Evolutionary conservation across 2,888 invertebrate species (phyloP).

Genomic region (Hemaris fuciformis): DNA sequence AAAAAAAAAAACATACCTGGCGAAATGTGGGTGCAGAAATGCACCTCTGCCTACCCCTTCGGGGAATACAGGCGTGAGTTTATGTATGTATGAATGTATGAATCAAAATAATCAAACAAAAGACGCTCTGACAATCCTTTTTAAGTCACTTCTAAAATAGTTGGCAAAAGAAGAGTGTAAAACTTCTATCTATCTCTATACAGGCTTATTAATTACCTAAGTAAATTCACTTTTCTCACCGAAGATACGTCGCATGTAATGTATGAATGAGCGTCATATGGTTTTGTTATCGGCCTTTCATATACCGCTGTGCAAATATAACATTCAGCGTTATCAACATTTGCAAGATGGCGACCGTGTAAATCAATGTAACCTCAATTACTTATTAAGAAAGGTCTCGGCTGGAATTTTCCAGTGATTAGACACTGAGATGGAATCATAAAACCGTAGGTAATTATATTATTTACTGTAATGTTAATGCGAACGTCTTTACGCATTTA

Average conservation of each 20-base stretch:
- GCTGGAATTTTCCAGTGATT: conserved; percentile 69
- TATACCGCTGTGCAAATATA: conserved; percentile 63
- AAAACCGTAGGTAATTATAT: conserved; percentile 15
- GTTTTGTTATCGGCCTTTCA: conserved; percentile 46
- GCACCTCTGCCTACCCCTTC: no score
- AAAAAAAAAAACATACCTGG: no score
- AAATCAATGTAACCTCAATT: conserved; percentile 79
- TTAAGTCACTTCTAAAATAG: no score
- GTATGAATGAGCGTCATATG: conserved; percentile 51
- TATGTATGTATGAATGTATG: no score
- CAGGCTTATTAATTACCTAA: neutral
- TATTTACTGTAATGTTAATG: conserved; percentile 4
- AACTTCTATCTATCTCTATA: no score
- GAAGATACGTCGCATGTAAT: conserved; percentile 23
- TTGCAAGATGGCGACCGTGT: conserved; percentile 64
- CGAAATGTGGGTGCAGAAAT: no score
- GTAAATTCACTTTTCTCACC: neutral
- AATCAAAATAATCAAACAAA: no score
- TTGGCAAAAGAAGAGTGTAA: no score
- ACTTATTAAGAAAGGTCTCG: conserved; percentile 71
- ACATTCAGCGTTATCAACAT: conserved; percentile 58
- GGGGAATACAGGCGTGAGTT: no score
- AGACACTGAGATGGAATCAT: conserved; percentile 29
- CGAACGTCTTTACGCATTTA: neutral
- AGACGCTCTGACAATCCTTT: no score